These are phyloP conservation scores for Choloepus didactylus DNA, from an alignment of 2,797 vertebrate genomes.

Conservation along the genomic window DNA sequence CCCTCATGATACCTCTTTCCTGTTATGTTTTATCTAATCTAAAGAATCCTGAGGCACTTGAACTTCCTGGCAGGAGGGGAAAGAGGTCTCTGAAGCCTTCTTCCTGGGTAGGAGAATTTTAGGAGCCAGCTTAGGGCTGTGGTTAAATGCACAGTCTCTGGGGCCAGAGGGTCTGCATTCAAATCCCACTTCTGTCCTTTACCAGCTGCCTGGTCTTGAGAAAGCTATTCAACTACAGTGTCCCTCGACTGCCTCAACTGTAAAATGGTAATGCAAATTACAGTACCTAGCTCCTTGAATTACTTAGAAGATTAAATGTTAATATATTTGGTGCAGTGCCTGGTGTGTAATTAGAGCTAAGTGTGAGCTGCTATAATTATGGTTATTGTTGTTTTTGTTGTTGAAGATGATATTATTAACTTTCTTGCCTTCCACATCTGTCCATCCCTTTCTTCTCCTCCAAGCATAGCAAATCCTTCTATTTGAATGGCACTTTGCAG, in stretches of 20 bases:
- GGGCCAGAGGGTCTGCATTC: neutral
- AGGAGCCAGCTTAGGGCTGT: neutral
- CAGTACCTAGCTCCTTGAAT: neutral
- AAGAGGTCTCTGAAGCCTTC: neutral
- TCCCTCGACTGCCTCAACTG: neutral
- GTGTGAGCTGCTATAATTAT: neutral
- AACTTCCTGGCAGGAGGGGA: neutral
- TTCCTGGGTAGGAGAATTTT: neutral
- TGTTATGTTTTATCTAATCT: neutral
- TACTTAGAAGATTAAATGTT: neutral
- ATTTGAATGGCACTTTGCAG: neutral
- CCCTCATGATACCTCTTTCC: neutral
- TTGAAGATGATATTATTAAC: neutral
- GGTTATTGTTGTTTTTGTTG: neutral
- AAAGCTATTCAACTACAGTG: neutral
- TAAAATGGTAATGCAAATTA: neutral
- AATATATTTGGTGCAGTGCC: neutral
- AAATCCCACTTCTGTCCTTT: neutral
- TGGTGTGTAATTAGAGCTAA: neutral
- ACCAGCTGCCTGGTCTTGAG: neutral
- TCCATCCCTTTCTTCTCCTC: neutral
- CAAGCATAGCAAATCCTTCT: neutral
- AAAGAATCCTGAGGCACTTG: neutral
- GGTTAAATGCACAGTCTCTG: neutral
- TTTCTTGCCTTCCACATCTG: neutral